These are phyloP conservation scores for Thereva unica DNA, from an alignment of 2,888 invertebrate species.

Conservation along the genomic window DNA sequence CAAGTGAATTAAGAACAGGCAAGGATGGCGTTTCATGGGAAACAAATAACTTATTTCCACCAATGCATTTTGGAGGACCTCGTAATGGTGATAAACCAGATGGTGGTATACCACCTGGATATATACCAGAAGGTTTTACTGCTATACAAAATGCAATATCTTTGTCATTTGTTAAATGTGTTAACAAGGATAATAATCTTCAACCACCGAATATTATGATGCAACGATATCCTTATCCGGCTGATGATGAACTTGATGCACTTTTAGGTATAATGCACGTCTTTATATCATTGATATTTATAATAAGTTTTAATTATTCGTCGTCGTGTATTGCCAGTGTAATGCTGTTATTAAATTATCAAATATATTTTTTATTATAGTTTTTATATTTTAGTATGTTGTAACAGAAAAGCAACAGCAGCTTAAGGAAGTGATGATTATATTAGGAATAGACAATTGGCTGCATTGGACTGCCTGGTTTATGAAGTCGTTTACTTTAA, in stretches of 20 bases:
- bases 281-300: constrained; percentile 74
- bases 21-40: neutral
- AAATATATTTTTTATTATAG: neutral
- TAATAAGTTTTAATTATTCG: constrained; percentile 80
- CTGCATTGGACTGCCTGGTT: constrained; percentile 89
- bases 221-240: constrained; percentile 73
- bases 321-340: constrained; percentile 76
- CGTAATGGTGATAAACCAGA: neutral
- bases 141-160: constrained; percentile 64
- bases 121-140: constrained; percentile 4
- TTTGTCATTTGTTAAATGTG: constrained; percentile 53
- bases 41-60: neutral
- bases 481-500: constrained; percentile 72
- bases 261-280: constrained; percentile 68
- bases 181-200: constrained; percentile 50
- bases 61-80: neutral
- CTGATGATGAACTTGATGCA: constrained; percentile 66
- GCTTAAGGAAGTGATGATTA: constrained; percentile 86
- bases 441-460: constrained; percentile 85
- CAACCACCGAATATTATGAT: constrained; percentile 49
- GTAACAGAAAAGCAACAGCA: constrained; percentile 67
- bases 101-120: constrained; percentile 4
- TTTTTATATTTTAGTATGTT: constrained; percentile 50
- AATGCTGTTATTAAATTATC: constrained; percentile 12
- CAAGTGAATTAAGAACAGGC: neutral